Conservation (phyloP, 1,140 invertebrate species). For the Paracyclopina nana region DNA sequence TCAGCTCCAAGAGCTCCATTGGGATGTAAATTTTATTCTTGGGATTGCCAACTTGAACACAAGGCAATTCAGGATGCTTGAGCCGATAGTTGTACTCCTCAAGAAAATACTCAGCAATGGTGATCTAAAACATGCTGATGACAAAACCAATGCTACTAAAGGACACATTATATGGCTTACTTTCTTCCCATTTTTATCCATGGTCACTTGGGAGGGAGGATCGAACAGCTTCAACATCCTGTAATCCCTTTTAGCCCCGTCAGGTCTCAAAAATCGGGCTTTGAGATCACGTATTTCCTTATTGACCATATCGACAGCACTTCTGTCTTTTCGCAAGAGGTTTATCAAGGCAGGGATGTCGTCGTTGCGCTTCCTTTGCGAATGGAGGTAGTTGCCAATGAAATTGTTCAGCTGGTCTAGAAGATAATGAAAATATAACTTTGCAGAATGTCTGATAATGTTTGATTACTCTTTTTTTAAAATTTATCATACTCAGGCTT, state of each 20-base stretch:
- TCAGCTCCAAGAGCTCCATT: conserved; percentile 3
- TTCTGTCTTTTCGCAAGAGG: neutral
- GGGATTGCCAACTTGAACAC: conserved; percentile 11
- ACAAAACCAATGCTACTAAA: no score
- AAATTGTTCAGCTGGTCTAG: neutral
- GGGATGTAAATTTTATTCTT: conserved; percentile 14
- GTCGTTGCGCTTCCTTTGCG: neutral
- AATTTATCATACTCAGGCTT: conserved; percentile 1
- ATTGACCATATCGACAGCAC: neutral
- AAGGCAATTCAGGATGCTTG: conserved; percentile 6
- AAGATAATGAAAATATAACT: no score
- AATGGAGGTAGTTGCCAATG: neutral
- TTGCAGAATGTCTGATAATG: no score
- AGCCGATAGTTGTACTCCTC: neutral
- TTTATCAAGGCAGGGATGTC: neutral
- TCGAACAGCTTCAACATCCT: neutral
- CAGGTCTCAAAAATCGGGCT: neutral
- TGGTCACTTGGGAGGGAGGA: neutral
- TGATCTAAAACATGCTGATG: no score
- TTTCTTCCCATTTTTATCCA: conserved; percentile 10
- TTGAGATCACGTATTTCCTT: neutral
- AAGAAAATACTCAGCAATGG: neutral
- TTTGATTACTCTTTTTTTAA: no score
- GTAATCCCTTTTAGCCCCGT: conserved; percentile 1
- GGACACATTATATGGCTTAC: no score